Base-by-base conservation (phyloP, 2,888 invertebrate species). In the Monoplex corrugatus region DNA sequence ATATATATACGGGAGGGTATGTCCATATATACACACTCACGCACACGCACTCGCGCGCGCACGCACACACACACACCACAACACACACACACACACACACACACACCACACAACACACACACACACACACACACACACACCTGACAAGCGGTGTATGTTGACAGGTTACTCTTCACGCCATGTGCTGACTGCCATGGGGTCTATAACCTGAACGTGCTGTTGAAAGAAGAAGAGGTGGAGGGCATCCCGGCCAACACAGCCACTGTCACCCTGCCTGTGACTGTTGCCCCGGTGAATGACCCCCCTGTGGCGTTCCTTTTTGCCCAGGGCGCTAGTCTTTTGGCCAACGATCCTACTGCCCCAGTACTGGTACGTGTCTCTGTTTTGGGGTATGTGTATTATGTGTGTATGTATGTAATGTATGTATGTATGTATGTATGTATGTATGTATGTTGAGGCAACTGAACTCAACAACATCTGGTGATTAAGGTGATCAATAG, bases 101-200 rank as follows among this genome's bases (percentile, higher is more conserved):
- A n/a, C n/a, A n/a, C n/a, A n/a, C n/a, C n/a, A n/a, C n/a, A n/a
- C n/a, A n/a, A n/a, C n/a, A n/a, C n/a, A n/a, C n/a, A n/a, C n/a
- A n/a, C n/a, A n/a, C n/a, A n/a, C n/a, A n/a, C n/a, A n/a, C n/a
- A n/a, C n/a, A n/a, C n/a, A n/a, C n/a, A n/a, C n/a, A n/a, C n/a
- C n/a, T n/a, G n/a, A n/a, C n/a, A n/a, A n/a, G n/a, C 16, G 40
- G n/a, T n/a, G 40, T 23, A 28, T 57, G 16, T 50, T 28, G 43
- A 13, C 89, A 93, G 93, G 16, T 72, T 93, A 43, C 43, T 88
- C 6, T 91, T 90, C 84, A 90, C 90, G 32, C 92, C 92, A n/a
- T 92, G 92, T 85, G 43, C 84, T 10, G 91, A 93, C 84, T 92
- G 92, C 84, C 89, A 50, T 45, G 93, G 93, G 28, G 50, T 88